A percentile compares a stretch with the other conserved stretches of the same genome.
Evolutionary conservation across 2,797 vertebrate genomes (phyloP).

Genomic region (Brachyalestes nurse): DNA sequence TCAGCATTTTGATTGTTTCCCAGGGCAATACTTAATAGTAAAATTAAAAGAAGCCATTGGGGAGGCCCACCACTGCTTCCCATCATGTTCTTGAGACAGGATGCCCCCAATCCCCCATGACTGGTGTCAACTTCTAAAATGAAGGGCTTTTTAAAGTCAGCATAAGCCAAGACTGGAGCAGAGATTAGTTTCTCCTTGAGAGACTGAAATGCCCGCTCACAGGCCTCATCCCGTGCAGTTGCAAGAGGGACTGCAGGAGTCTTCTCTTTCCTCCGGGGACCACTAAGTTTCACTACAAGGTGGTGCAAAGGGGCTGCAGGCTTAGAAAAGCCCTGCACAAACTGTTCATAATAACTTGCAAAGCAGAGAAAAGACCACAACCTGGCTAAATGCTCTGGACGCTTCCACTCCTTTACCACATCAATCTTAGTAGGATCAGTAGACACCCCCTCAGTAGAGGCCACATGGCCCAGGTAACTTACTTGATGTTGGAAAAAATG

Average conservation of each 20-base stretch:
- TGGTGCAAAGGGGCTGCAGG: neutral
- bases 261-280: neutral
- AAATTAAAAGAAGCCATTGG: too few species aligned
- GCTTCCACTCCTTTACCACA: neutral
- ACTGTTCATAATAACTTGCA: neutral
- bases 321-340: slow-evolving; percentile 1
- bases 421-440: slow-evolving; percentile 3
- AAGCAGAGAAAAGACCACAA: neutral
- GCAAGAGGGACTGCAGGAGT: neutral
- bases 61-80: too few species aligned
- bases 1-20: too few species aligned
- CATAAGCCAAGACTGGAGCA: neutral
- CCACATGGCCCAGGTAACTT: slow-evolving; percentile 21
- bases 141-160: neutral
- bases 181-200: neutral
- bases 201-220: neutral
- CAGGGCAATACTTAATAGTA: too few species aligned
- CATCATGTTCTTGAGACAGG: too few species aligned
- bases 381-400: neutral
- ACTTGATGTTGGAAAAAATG: slow-evolving; percentile 15
- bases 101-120: too few species aligned
- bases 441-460: slow-evolving; percentile 14
- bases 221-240: neutral
- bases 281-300: neutral
- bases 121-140: too few species aligned